Conservation (phyloP, 2,888 invertebrate species). For the Chymomyza fuscimana region DNA sequence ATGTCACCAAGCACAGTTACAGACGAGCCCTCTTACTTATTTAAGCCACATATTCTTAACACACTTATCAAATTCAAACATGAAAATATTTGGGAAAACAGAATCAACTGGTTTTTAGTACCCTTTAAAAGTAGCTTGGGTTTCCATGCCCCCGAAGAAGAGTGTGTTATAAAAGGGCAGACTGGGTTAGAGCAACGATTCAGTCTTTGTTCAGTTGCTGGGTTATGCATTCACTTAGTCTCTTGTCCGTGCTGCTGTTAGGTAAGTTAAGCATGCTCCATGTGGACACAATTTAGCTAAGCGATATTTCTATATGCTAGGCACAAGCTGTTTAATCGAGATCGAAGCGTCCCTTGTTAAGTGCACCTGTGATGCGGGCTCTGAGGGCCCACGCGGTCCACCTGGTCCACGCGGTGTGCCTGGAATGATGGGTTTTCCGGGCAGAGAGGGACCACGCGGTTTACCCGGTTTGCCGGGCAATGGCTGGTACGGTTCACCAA, state of each 20-base stretch:
- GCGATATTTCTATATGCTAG: not conserved
- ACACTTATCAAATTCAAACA: not conserved
- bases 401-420: slow-evolving; percentile 46
- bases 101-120: slow-evolving; percentile 19
- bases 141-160: slow-evolving; percentile 1
- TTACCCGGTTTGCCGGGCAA: slow-evolving; percentile 18
- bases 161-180: slow-evolving; percentile 45
- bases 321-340: not conserved
- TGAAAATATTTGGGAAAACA: slow-evolving; percentile 15
- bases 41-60: not conserved
- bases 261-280: slow-evolving; percentile 38
- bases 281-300: not conserved
- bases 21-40: not conserved
- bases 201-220: slow-evolving; percentile 34
- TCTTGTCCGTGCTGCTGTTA: slow-evolving; percentile 38
- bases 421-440: slow-evolving; percentile 20
- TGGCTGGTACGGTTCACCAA: slow-evolving; percentile 36
- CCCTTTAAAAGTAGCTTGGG: slow-evolving; percentile 18
- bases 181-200: slow-evolving; percentile 8
- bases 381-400: slow-evolving; percentile 50
- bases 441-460: slow-evolving; percentile 18
- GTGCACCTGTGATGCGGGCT: slow-evolving; percentile 61
- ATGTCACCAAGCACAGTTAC: slow-evolving; percentile 14
- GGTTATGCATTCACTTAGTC: slow-evolving; percentile 41
- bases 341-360: slow-evolving; percentile 52